These are phyloP conservation scores for Teleiodes luculella DNA, from an alignment of 2,888 invertebrate species.

Conservation along the genomic window DNA sequence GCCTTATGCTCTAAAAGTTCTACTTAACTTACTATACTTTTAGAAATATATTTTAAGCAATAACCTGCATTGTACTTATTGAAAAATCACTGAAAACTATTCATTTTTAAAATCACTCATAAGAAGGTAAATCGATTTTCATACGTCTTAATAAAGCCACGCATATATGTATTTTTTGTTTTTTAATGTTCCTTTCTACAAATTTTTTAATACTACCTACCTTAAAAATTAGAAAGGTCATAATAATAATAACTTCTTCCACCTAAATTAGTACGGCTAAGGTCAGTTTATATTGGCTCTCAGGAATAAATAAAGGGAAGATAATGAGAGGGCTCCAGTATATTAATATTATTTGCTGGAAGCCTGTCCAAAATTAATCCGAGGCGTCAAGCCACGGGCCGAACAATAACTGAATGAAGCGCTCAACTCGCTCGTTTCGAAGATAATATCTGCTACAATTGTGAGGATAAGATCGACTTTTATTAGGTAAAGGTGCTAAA, in stretches of 20 bases:
- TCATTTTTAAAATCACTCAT: too few species aligned
- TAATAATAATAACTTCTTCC: slow-evolving; percentile 5
- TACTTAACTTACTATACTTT: too few species aligned
- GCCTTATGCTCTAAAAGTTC: too few species aligned
- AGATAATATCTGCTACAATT: slow-evolving; percentile 29
- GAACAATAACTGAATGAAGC: slow-evolving; percentile 51
- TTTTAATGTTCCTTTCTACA: too few species aligned
- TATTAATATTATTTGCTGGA: slow-evolving; percentile 45
- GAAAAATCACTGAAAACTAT: too few species aligned
- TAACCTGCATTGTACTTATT: too few species aligned
- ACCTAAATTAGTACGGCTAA: slow-evolving; percentile 13
- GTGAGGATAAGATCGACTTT: slow-evolving; percentile 27
- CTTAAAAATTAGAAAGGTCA: neutral
- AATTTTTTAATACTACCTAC: neutral
- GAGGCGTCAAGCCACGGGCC: slow-evolving; percentile 39
- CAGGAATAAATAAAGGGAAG: slow-evolving; percentile 42
- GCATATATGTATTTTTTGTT: too few species aligned
- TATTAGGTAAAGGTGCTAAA: too few species aligned
- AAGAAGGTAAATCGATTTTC: too few species aligned
- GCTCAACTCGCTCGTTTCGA: slow-evolving; percentile 45
- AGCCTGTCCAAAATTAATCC: slow-evolving; percentile 58
- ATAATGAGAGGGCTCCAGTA: slow-evolving; percentile 36
- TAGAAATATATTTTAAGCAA: too few species aligned
- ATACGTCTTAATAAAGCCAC: too few species aligned
- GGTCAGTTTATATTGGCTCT: slow-evolving; percentile 31